Conservation (phyloP, 2,888 invertebrate species). For the Itoplectis maculator region DNA sequence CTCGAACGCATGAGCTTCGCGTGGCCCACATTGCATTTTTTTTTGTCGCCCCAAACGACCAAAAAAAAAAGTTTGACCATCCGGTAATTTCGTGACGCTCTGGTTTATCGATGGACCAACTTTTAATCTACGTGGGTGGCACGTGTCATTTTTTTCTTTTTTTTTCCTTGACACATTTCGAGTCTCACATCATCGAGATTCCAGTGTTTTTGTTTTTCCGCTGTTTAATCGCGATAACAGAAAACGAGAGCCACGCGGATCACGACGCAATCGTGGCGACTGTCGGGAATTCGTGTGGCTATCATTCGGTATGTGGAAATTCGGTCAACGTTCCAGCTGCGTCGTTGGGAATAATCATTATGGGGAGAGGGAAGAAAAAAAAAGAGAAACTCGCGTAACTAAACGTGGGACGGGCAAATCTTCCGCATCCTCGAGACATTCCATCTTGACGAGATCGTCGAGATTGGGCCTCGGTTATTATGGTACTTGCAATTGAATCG, state of each 20-base stretch:
- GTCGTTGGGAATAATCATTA: slow-evolving; percentile 26
- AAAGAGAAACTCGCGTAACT: slow-evolving; percentile 58
- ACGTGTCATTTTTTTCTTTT: slow-evolving; percentile 27
- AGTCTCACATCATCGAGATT: slow-evolving; percentile 18
- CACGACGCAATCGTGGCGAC: slow-evolving; percentile 39
- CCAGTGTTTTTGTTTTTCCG: slow-evolving; percentile 13
- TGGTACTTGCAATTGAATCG: slow-evolving; percentile 47
- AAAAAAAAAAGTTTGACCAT: slow-evolving; percentile 20
- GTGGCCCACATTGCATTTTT: slow-evolving; percentile 16
- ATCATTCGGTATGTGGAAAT: slow-evolving; percentile 57
- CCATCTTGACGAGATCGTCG: slow-evolving; percentile 50
- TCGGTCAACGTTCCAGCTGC: slow-evolving; percentile 58
- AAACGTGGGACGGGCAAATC: slow-evolving; percentile 69
- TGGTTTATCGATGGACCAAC: slow-evolving; percentile 38
- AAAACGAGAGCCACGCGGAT: slow-evolving; percentile 8
- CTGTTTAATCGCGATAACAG: slow-evolving; percentile 48
- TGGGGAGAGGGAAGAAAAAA: slow-evolving; percentile 21
- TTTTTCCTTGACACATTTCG: neutral
- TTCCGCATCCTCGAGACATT: slow-evolving; percentile 66
- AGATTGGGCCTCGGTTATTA: slow-evolving; percentile 44
- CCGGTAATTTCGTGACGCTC: slow-evolving; percentile 54
- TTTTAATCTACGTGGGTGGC: slow-evolving; percentile 47
- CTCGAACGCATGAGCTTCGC: slow-evolving; percentile 40
- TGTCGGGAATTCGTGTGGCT: slow-evolving; percentile 46
- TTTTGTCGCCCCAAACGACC: slow-evolving; percentile 25